These are phyloP conservation scores for Campoletis raptor DNA, from an alignment of 2,888 invertebrate genomes.

Conservation along the genomic window DNA sequence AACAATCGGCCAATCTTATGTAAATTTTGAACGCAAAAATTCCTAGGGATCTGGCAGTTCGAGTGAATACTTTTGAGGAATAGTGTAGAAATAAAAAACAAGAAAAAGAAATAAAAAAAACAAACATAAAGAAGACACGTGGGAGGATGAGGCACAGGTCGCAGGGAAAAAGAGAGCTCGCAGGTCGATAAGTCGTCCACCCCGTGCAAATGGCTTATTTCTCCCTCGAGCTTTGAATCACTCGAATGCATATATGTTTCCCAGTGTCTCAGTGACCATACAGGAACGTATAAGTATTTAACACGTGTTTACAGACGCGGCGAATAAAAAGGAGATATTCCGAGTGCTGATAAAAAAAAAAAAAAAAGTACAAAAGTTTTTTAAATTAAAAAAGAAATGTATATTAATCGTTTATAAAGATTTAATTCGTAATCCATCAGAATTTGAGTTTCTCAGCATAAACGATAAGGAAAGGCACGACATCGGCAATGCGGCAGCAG, in stretches of 20 bases:
- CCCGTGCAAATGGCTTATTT: slow-evolving; percentile 69
- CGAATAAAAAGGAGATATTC: slow-evolving; percentile 17
- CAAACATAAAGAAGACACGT: slow-evolving; percentile 40
- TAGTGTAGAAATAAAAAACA: not conserved
- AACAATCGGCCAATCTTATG: not conserved
- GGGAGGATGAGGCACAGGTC: slow-evolving; percentile 38
- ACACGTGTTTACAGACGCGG: not conserved
- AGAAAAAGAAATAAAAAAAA: slow-evolving; percentile 9
- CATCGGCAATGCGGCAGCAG: slow-evolving; percentile 81
- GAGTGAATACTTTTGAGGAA: not conserved
- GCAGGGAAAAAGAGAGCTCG: slow-evolving; percentile 54
- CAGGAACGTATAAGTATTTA: slow-evolving; percentile 15
- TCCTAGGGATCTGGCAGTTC: not conserved
- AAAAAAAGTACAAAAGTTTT: not conserved
- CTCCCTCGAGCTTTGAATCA: slow-evolving; percentile 43
- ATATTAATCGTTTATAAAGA: not conserved
- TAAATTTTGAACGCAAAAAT: not conserved
- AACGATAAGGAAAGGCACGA: slow-evolving; percentile 77
- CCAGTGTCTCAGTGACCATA: not conserved
- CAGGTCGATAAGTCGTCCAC: slow-evolving; percentile 83
- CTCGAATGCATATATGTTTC: slow-evolving; percentile 4
- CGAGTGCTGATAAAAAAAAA: not conserved
- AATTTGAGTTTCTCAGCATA: slow-evolving; percentile 32
- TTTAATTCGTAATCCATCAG: slow-evolving; percentile 1
- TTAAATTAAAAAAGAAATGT: not conserved